These are phyloP conservation scores for Trematocara nigrifrons DNA, from an alignment of 2,113 vertebrate species.

Conservation along the genomic window DNA sequence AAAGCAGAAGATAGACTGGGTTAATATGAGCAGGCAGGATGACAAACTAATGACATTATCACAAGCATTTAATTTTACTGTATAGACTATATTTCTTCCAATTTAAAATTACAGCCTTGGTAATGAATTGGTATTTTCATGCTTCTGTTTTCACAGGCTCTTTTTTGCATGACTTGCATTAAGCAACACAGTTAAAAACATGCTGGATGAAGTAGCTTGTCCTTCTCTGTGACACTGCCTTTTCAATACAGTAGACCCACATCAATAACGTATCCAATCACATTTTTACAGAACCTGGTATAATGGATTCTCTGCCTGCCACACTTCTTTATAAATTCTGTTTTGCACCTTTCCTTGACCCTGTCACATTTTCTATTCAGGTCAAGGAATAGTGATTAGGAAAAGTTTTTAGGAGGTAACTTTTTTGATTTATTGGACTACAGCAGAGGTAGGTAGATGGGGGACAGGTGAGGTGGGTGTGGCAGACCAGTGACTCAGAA, in stretches of 20 bases:
- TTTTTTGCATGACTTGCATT: not conserved
- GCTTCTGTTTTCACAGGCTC: not conserved
- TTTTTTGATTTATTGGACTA: not conserved
- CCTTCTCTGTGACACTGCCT: not conserved
- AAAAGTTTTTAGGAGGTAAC: not conserved
- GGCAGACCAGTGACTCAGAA: not conserved
- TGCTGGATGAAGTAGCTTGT: not conserved
- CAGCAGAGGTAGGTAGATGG: not conserved
- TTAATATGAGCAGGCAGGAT: not conserved
- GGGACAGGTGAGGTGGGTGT: not conserved
- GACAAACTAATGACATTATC: not conserved
- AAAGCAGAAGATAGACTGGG: not conserved
- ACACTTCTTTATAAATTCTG: not conserved
- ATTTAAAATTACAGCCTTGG: not conserved
- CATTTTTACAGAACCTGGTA: not conserved
- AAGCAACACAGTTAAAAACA: not conserved
- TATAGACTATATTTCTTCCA: not conserved
- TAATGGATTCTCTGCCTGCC: not conserved
- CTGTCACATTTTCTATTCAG: not conserved
- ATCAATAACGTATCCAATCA: not conserved
- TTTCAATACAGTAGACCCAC: not conserved
- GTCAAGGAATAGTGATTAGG: not conserved
- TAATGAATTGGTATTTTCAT: not conserved
- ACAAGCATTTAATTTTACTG: not conserved
- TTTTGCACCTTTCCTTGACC: not conserved